A percentile compares a stretch with the other conserved stretches of the same genome.
These are phyloP conservation scores for Andrena haemorrhoa DNA, from an alignment of 2,888 invertebrate species.

Conservation along the genomic window DNA sequence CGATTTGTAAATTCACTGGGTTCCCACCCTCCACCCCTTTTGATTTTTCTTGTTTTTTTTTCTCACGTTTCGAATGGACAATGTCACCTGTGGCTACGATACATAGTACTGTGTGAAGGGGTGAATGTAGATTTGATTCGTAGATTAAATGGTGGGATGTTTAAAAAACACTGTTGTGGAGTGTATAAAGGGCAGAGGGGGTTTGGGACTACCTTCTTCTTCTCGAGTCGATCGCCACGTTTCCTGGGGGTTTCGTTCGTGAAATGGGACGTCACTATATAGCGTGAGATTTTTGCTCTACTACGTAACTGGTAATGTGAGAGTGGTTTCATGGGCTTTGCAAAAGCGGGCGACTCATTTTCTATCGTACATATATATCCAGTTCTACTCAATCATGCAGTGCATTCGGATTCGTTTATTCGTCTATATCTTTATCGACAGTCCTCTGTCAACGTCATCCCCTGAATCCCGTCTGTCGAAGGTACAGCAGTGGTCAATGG, in stretches of 20 bases:
- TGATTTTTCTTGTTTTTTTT: too few relatives aligned
- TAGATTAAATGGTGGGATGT: not conserved
- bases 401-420: slow-evolving; percentile 57
- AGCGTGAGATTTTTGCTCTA: slow-evolving; percentile 70
- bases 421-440: slow-evolving; percentile 30
- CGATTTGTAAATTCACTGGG: not conserved
- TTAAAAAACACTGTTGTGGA: slow-evolving; percentile 45
- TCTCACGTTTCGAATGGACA: too few relatives aligned
- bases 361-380: slow-evolving; percentile 60
- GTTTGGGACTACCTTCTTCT: slow-evolving; percentile 10
- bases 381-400: slow-evolving; percentile 58
- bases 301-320: slow-evolving; percentile 68
- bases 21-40: too few relatives aligned
- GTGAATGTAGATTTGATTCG: too few relatives aligned
- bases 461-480: too few relatives aligned
- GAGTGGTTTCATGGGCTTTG: slow-evolving; percentile 56
- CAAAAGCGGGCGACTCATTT: slow-evolving; percentile 56
- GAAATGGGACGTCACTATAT: slow-evolving; percentile 61
- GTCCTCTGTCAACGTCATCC: not conserved
- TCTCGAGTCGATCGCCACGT: slow-evolving; percentile 32
- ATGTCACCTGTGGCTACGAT: too few relatives aligned
- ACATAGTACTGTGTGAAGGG: too few relatives aligned
- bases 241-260: slow-evolving; percentile 39
- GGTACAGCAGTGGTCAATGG: too few relatives aligned
- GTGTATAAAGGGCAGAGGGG: slow-evolving; percentile 10